Percentiles rank a stretch among this genome's conserved stretches.
These are phyloP conservation scores for Drosophila ironensis DNA, from an alignment of 1,140 invertebrate genomes.

Conservation along the genomic window DNA sequence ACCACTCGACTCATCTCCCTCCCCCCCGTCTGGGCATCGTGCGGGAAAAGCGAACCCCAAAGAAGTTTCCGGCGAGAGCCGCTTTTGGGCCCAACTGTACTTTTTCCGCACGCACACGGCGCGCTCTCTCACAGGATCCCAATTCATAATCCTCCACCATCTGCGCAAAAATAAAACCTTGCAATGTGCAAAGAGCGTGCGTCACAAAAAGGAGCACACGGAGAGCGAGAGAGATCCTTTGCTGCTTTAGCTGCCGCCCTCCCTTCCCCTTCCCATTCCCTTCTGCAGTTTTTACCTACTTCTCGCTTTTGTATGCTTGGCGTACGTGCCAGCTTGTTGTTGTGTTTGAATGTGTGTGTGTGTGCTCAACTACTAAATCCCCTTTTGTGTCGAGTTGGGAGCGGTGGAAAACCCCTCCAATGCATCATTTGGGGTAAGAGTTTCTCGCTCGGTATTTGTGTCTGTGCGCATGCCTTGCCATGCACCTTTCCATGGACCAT, in stretches of 20 bases:
- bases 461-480: conserved; percentile 64
- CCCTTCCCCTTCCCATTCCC: conserved; percentile 54
- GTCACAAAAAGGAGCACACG: conserved; percentile 29
- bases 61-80: conserved; percentile 22
- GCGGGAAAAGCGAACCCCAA: conserved; percentile 38
- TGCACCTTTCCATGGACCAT: conserved; percentile 42
- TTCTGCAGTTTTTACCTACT: conserved; percentile 63
- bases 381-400: conserved; percentile 31
- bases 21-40: conserved; percentile 1
- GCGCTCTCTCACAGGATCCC: conserved; percentile 55
- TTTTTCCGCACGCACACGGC: conserved; percentile 41
- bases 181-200: conserved; percentile 73
- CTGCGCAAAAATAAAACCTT: conserved; percentile 78
- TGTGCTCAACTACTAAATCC: conserved; percentile 37
- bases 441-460: conserved; percentile 22
- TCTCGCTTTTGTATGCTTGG: conserved; percentile 10
- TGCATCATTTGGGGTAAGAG: conserved; percentile 56
- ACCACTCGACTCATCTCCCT: conserved; percentile 1
- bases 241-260: no score
- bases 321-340: neutral
- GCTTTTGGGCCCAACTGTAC: conserved; percentile 71
- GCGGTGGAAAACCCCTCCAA: conserved; percentile 64
- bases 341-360: conserved; percentile 12
- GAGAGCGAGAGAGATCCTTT: conserved; percentile 71
- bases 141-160: conserved; percentile 78